Conservation (phyloP, 2,888 invertebrate genomes). For the Troglohyphantes excavatus region DNA sequence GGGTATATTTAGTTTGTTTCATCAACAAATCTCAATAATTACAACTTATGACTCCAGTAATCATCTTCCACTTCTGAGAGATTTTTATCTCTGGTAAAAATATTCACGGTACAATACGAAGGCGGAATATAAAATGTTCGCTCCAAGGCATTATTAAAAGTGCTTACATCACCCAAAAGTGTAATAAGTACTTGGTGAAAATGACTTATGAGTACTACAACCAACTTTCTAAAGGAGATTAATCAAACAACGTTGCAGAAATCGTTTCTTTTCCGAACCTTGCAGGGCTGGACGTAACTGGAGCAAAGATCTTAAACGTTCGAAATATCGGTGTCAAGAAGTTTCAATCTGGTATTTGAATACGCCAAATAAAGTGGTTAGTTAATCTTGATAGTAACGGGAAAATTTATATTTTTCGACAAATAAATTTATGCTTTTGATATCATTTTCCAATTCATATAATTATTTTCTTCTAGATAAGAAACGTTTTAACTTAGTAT, state of each 20-base stretch:
- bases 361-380: background rate
- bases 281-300: background rate
- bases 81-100: background rate
- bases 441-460: too few relatives aligned
- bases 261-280: background rate
- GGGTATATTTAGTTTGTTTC: too few relatives aligned
- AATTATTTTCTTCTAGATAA: too few relatives aligned
- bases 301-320: background rate
- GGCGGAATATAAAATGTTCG: background rate
- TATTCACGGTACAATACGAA: background rate
- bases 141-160: background rate
- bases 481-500: too few relatives aligned
- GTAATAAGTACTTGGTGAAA: constrained; percentile 4
- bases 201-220: background rate
- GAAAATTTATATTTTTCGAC: too few relatives aligned
- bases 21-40: background rate
- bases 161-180: background rate
- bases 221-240: background rate
- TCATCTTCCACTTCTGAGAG: background rate
- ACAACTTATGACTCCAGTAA: background rate
- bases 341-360: background rate
- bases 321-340: background rate
- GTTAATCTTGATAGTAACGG: too few relatives aligned
- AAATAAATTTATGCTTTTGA: too few relatives aligned
- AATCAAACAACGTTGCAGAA: background rate